Evolutionary conservation across 1,140 invertebrate species (phyloP), one percentile per base, ranked within the genome.

Genomic region (Zophobas atratus): DNA sequence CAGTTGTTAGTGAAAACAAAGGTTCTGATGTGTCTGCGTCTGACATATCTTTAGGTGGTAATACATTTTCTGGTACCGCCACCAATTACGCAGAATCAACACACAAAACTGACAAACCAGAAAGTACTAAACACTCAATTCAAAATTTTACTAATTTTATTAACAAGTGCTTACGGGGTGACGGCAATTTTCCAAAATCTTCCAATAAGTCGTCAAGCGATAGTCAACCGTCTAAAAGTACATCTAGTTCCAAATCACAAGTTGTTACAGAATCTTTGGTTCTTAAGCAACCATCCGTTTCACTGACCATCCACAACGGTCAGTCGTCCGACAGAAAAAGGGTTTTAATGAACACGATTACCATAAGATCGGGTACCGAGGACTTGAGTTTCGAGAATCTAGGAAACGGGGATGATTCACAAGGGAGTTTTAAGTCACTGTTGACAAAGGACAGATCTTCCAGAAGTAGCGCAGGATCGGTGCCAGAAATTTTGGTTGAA

Each of bases 391-490:
- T 8, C 3, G 43, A 46, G 8, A 46, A 46, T 46, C 3, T 46
- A 3, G 3, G 49, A 53, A 53, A 2, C 49, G 2, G 20, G 49
- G 49, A 8, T 4, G 2, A 53, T n/a, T 53, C 55, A 6, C 2
- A 57, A 57, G 55, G 2, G 35, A 63, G 34, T 34, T 63, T 63
- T 8, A 63, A 63, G n/a, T 63, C 57, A n/a, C 36, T 63, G 5
- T 39, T 63, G 57, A 41, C 38, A n/a, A 32, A 39, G 39, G 32
- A 33, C n/a, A 38, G 4, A 63, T 8, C n/a, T 32, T 63, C 57
- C 0, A 38, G 39, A 39, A 38, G 38, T 34, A 6, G 8, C 8
- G 8, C 5, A 1, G 57, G 6, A 34, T 39, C 57, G 36, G 3
- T 38, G 6, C 39, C 57, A 6, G n/a, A 63, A 8, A 6, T 1